phyloP scores from a whole-genome alignment of 2,888 invertebrate species.

The Tiliacea aurago region DNA sequence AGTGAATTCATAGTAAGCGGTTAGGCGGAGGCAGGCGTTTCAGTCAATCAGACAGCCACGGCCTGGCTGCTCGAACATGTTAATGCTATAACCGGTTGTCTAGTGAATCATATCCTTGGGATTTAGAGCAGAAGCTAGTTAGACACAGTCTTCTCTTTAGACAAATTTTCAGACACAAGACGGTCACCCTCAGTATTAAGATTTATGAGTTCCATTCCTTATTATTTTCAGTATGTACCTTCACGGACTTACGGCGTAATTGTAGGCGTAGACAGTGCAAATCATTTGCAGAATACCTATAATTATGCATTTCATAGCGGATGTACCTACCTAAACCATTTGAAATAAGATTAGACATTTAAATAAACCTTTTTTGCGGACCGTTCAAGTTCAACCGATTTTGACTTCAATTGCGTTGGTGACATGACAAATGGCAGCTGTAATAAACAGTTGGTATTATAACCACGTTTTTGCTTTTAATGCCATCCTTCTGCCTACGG shows the following conservation, averaged over 20 bases:
- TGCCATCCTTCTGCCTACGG: too few relatives aligned
- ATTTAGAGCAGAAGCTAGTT: slow-evolving; percentile 1
- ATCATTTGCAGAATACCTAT: not conserved
- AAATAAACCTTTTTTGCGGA: too few relatives aligned
- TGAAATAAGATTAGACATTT: too few relatives aligned
- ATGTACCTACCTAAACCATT: not conserved
- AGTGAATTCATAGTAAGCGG: not conserved
- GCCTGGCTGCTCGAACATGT: not conserved
- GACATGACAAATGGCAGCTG: too few relatives aligned
- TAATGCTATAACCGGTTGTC: not conserved
- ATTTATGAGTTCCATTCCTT: not conserved
- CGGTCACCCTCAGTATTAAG: not conserved
- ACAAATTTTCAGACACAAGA: not conserved
- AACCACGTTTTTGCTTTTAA: too few relatives aligned
- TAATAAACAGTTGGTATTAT: too few relatives aligned
- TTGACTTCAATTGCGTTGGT: too few relatives aligned
- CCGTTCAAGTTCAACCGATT: too few relatives aligned
- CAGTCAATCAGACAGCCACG: not conserved
- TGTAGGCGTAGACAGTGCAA: not conserved
- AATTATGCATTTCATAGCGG: not conserved
- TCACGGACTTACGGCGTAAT: too few relatives aligned
- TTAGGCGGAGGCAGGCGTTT: not conserved
- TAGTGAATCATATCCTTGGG: not conserved
- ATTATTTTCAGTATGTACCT: not conserved
- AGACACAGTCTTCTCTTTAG: not conserved